Evolutionary conservation across 2,113 vertebrate species (phyloP), one percentile per base, ranked within the genome.

Genomic region (Alexandromys fortis): DNA sequence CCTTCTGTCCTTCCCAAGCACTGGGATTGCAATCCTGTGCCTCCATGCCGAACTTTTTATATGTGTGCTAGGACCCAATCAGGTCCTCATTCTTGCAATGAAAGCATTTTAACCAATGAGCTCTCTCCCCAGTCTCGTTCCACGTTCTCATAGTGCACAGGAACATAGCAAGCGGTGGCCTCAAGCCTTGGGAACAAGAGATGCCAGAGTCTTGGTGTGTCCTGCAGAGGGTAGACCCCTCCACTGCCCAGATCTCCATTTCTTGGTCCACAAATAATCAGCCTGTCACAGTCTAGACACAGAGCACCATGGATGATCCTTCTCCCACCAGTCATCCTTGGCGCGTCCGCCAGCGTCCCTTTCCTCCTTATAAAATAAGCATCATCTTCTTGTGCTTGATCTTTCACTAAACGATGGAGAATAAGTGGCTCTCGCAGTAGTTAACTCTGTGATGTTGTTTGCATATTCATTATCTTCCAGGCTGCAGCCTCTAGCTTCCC

Each of bases 401-500:
- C n/a, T 90, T 87, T 90, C 70, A 77, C 87, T 70, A 63, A 81
- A n/a, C 7, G 42, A 49, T 30, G 77, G 70, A 55, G 42, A 83
- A 24, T 28, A 68, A 87, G 55, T 61, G 65, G 16, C 24, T 92
- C 65, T 87, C 75, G 28, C 21, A 79, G 83, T 33, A 5, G 82
- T 65, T 86, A 63, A 35, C 52, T 91, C 75, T 16, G 55, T 49
- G 68, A 75, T 21, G 76, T 76, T 90, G 35, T 73, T 73, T 61
- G 70, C 86, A 86, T 92, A 86, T 47, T 97, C 91, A 92, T 83
- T 81, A 49, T 42, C 91, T 67, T 67, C 38, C 42, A n/a, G 58
- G 33, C 81, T 52, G 0, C 45, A 28, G 1, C 45, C 5, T 24
- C 19, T 24, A 35, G 68, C 94, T 24, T 38, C 90, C 61, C 72